Evolutionary conservation across 2,888 invertebrate species (phyloP).

Genomic region (Archips xylosteana): DNA sequence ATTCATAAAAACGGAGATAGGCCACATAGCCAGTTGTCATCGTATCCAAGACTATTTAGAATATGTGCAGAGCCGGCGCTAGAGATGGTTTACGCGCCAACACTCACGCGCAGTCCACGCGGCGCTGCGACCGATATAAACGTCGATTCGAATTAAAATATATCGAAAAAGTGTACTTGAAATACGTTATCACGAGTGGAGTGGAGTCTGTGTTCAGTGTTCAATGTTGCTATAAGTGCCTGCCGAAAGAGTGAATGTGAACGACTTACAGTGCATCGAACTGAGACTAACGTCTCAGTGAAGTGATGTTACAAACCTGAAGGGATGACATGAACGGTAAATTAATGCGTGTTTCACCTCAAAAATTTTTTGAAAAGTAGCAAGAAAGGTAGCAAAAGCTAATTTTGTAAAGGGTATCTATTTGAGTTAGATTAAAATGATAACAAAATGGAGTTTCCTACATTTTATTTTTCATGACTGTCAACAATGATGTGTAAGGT

Average conservation of each 20-base stretch:
- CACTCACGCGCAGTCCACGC: slow-evolving; percentile 73
- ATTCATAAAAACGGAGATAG: slow-evolving; percentile 55
- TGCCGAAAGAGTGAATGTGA: slow-evolving; percentile 17
- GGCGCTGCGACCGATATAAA: slow-evolving; percentile 75
- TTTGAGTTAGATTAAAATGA: background rate
- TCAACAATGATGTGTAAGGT: background rate
- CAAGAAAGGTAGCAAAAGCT: slow-evolving; percentile 17
- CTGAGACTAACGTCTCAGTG: background rate
- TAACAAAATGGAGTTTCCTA: too few relatives aligned
- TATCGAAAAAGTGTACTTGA: slow-evolving; percentile 65
- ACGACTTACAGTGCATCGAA: slow-evolving; percentile 10
- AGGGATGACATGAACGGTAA: slow-evolving; percentile 9
- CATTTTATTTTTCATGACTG: background rate
- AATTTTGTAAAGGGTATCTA: background rate
- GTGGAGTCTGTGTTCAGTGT: slow-evolving; percentile 34
- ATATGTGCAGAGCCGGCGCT: slow-evolving; percentile 58
- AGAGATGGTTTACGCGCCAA: slow-evolving; percentile 63
- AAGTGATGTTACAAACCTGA: slow-evolving; percentile 12
- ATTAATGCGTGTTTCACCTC: slow-evolving; percentile 10
- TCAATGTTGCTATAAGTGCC: slow-evolving; percentile 11
- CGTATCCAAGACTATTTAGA: slow-evolving; percentile 53
- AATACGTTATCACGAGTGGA: slow-evolving; percentile 49
- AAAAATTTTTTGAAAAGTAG: slow-evolving; percentile 25
- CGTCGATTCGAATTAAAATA: slow-evolving; percentile 75
- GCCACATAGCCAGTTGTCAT: slow-evolving; percentile 64